Conservation (phyloP, 1,140 invertebrate genomes). For the Gryllus bimaculatus region DNA sequence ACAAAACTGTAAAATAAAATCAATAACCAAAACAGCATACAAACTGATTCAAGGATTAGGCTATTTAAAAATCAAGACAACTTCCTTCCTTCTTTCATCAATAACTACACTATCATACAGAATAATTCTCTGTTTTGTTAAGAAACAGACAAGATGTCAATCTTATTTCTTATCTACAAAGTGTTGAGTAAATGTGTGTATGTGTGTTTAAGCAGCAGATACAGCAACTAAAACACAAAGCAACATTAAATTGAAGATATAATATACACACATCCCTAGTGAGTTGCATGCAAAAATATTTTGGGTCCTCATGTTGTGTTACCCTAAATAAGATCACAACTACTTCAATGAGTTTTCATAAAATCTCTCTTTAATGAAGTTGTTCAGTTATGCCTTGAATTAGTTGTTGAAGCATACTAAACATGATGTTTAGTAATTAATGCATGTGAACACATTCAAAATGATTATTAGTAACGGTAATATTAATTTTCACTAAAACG, state of each 20-base stretch:
- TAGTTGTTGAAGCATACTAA: background rate
- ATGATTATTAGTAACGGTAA: background rate
- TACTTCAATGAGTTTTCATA: no score
- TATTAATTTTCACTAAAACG: background rate
- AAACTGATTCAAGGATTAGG: background rate
- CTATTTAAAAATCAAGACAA: background rate
- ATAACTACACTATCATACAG: background rate
- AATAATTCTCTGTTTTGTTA: background rate
- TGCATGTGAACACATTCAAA: background rate
- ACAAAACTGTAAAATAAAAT: constrained; percentile 17
- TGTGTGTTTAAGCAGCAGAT: constrained; percentile 10
- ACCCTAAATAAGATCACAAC: background rate
- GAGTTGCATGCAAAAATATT: constrained; percentile 11
- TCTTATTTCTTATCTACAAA: constrained; percentile 4
- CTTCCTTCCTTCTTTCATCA: background rate
- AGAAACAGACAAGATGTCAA: background rate
- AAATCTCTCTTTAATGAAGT: background rate
- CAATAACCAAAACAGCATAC: constrained; percentile 7
- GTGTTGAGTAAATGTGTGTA: constrained; percentile 6
- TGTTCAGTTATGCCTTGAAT: background rate
- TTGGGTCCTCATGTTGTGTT: background rate
- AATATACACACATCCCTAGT: constrained; percentile 10
- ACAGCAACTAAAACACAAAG: constrained; percentile 2
- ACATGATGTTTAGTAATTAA: constrained; percentile 6
- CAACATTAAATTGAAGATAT: constrained; percentile 5